A percentile compares a stretch with the other conserved stretches of the same genome.
These are phyloP conservation scores for Xenus cinereus DNA, from an alignment of 2,113 vertebrate species.

Conservation along the genomic window DNA sequence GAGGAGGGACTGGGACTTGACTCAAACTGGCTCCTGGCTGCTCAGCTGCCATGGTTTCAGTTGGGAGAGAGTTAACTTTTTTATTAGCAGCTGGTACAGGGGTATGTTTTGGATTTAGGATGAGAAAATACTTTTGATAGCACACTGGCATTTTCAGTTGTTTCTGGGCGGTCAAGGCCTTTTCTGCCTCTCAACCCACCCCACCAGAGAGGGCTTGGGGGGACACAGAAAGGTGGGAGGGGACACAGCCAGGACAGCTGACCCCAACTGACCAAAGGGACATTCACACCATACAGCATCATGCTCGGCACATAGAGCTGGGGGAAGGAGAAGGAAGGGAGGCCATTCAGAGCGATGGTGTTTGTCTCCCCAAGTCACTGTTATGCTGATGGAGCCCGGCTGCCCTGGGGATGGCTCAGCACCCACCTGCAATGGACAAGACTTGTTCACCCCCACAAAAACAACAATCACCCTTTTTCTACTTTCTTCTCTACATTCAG, in stretches of 20 bases:
- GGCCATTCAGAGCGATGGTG: too few relatives aligned
- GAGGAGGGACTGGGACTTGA: fast-evolving
- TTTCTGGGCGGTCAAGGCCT: background rate
- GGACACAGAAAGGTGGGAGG: background rate
- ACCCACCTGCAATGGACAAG: too few relatives aligned
- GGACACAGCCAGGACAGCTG: background rate
- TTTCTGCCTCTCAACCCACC: background rate
- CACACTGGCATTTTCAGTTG: background rate
- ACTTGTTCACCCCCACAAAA: background rate
- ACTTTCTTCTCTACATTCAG: background rate
- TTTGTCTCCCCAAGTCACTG: too few relatives aligned
- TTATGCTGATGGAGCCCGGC: too few relatives aligned
- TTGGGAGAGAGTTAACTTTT: background rate
- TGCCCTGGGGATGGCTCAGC: too few relatives aligned
- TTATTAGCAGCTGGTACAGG: background rate
- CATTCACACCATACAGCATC: background rate
- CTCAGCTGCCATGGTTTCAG: background rate
- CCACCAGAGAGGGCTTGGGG: background rate
- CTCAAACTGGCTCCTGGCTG: background rate
- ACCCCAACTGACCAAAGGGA: background rate
- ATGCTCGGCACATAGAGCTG: background rate
- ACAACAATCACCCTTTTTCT: background rate
- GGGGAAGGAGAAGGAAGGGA: background rate
- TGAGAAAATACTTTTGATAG: background rate
- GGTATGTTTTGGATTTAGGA: background rate